Conservation (phyloP, 1,140 invertebrate species). For the Drosophila ohnishii region DNA sequence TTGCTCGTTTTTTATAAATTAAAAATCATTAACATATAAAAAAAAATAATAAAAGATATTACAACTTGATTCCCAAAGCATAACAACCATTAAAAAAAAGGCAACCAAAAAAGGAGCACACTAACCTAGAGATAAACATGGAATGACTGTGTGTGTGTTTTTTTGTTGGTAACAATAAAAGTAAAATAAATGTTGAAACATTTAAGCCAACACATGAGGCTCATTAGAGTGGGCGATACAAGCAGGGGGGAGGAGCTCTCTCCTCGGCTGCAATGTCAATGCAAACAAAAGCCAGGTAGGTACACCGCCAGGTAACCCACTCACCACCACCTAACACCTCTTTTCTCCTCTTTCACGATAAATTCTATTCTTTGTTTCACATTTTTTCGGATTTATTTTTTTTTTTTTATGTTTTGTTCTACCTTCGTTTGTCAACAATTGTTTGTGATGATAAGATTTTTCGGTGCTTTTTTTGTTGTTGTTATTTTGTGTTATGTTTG, state of each 20-base stretch:
- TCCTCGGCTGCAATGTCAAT: constrained; percentile 10
- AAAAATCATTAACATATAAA: background rate
- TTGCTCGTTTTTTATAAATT: background rate
- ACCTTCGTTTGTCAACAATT: constrained; percentile 45
- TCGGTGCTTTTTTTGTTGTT: constrained; percentile 11
- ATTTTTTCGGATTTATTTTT: background rate
- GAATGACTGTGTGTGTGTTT: constrained; percentile 6
- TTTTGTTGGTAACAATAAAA: constrained; percentile 14
- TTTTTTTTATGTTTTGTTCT: constrained; percentile 1
- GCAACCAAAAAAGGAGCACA: constrained; percentile 1
- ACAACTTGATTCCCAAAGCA: too few relatives aligned
- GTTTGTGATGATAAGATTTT: constrained; percentile 46
- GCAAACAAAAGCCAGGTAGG: constrained; percentile 17
- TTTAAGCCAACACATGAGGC: constrained; percentile 51
- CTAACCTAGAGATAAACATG: constrained; percentile 14
- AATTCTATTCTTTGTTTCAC: constrained; percentile 19
- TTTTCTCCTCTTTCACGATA: background rate
- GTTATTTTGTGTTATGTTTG: constrained; percentile 8
- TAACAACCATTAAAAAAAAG: background rate
- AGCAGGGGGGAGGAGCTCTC: background rate
- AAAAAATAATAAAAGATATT: background rate
- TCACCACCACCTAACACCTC: background rate
- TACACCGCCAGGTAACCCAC: constrained; percentile 10
- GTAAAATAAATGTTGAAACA: constrained; percentile 46
- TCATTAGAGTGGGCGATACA: constrained; percentile 27